Conservation (phyloP, 2,113 vertebrate genomes). For the Leucopternis melanops region DNA sequence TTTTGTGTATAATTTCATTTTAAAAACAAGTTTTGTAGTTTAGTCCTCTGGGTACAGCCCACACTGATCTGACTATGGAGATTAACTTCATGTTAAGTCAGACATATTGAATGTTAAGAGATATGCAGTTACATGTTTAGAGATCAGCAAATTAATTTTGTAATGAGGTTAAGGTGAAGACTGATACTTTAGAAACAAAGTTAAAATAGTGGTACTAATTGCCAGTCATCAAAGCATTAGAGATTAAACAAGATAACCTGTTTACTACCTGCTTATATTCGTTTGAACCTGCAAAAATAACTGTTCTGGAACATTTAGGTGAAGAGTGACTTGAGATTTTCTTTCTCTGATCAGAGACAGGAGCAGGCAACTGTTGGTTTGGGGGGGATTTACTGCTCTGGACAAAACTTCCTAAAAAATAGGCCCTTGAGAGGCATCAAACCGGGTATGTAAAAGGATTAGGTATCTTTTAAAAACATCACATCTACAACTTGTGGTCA, state of each 20-base stretch:
- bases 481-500: neutral
- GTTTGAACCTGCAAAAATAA: neutral
- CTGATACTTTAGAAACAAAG: neutral
- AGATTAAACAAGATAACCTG: neutral
- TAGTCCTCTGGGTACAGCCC: neutral
- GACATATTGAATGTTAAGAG: neutral
- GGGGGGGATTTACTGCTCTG: neutral
- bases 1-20: neutral
- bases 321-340: neutral
- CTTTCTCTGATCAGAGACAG: neutral
- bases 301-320: neutral
- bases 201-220: neutral
- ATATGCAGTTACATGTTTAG: rapidly evolving
- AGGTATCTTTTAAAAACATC: neutral
- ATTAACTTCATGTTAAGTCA: neutral
- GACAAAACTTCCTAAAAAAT: neutral
- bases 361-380: neutral
- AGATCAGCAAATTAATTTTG: neutral
- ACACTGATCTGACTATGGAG: neutral
- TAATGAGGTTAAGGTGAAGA: neutral
- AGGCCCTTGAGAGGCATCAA: neutral
- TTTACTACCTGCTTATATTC: neutral
- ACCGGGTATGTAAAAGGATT: neutral
- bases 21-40: neutral
- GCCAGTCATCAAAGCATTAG: neutral